Conservation (phyloP, 1,140 invertebrate species). For the Lamellibrachia luymesi region DNA sequence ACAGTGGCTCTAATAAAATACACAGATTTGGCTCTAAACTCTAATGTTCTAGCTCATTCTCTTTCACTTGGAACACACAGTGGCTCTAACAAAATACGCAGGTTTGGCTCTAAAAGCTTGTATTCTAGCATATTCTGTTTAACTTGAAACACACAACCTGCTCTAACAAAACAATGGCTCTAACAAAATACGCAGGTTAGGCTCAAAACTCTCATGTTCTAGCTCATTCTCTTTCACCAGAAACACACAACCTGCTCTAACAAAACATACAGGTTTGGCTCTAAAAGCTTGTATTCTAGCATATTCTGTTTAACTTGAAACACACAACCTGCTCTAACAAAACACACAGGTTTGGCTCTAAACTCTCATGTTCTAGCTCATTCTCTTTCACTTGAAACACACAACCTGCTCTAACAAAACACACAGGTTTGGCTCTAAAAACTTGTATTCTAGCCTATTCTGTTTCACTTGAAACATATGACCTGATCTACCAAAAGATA, state of each 20-base stretch:
- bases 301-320: background rate
- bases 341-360: background rate
- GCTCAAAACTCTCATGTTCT: too few relatives aligned
- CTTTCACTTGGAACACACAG: background rate
- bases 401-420: too few relatives aligned
- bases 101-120: background rate
- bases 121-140: background rate
- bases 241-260: too few relatives aligned
- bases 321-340: background rate
- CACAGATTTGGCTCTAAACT: background rate
- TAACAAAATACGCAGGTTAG: too few relatives aligned
- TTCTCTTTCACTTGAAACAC: too few relatives aligned
- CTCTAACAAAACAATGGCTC: too few relatives aligned
- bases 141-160: background rate
- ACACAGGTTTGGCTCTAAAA: too few relatives aligned
- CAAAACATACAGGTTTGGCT: background rate
- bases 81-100: background rate
- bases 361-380: too few relatives aligned
- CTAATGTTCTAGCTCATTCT: background rate
- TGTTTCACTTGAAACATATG: too few relatives aligned
- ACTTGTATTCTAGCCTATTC: too few relatives aligned
- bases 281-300: background rate
- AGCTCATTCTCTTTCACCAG: too few relatives aligned
- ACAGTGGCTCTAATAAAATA: background rate
- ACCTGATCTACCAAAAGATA: too few relatives aligned